Conservation (phyloP, 2,888 invertebrate species). For the Stenodema calcarata region DNA sequence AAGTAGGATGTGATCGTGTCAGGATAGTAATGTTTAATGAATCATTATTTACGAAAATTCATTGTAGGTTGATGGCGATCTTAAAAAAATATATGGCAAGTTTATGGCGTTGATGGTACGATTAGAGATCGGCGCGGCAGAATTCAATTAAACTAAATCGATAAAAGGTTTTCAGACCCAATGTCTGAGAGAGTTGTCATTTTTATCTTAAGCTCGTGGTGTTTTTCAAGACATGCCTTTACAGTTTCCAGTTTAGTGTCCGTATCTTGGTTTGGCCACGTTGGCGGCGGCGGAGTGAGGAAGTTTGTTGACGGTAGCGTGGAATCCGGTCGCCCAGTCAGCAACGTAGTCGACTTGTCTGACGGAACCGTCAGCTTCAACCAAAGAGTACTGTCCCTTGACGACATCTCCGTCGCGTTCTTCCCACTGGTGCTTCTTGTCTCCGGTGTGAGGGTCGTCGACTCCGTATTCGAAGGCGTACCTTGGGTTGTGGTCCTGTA, state of each 20-base stretch:
- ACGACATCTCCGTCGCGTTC: constrained; percentile 77
- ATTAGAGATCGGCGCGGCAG: neutral
- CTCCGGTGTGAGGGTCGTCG: constrained; percentile 76
- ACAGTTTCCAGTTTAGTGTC: neutral
- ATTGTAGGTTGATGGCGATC: no score
- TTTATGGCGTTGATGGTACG: neutral
- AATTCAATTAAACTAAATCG: neutral
- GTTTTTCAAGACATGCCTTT: neutral
- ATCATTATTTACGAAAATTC: neutral
- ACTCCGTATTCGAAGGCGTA: constrained; percentile 78
- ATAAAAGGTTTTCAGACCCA: neutral
- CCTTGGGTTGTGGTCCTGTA: constrained; percentile 60
- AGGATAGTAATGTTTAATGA: neutral
- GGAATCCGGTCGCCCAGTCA: constrained; percentile 81
- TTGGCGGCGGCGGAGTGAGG: constrained; percentile 52
- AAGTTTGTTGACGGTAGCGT: constrained; percentile 67
- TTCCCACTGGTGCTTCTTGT: constrained; percentile 76
- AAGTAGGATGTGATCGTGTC: neutral
- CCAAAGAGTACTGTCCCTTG: constrained; percentile 66
- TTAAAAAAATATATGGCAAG: no score
- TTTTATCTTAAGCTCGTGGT: neutral
- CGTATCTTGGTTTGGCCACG: constrained; percentile 53
- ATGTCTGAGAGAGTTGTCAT: neutral
- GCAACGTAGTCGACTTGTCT: constrained; percentile 78
- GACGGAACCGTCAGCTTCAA: constrained; percentile 76